These are phyloP conservation scores for Pseudachorutes palmiensis DNA, from an alignment of 1,140 invertebrate species.

Conservation along the genomic window DNA sequence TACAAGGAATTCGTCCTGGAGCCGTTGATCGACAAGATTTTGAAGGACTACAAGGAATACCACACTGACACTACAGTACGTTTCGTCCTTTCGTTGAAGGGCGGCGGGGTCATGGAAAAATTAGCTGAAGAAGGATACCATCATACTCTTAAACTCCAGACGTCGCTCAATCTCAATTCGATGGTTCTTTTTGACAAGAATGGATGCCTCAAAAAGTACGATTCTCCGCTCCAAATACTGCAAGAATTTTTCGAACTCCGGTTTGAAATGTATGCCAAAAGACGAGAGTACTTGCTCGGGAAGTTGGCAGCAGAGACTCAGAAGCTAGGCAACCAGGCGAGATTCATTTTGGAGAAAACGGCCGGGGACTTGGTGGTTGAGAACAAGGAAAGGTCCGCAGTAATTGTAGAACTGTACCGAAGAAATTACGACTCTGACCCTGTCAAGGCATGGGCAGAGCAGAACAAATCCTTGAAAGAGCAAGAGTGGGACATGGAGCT, in stretches of 20 bases:
- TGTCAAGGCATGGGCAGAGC: slow-evolving; percentile 76
- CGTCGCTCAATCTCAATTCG: slow-evolving; percentile 64
- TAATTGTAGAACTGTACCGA: slow-evolving; percentile 80
- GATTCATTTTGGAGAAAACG: slow-evolving; percentile 95
- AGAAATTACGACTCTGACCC: slow-evolving; percentile 90
- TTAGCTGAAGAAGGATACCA: slow-evolving; percentile 80
- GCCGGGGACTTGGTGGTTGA: slow-evolving; percentile 82
- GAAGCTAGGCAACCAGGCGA: slow-evolving; percentile 85
- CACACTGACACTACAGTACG: slow-evolving; percentile 89
- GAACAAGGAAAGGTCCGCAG: slow-evolving; percentile 88
- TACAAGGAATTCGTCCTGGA: slow-evolving; percentile 95
- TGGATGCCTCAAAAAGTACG: slow-evolving; percentile 72
- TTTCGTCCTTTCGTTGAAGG: slow-evolving; percentile 73
- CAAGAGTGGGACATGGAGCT: slow-evolving; percentile 42
- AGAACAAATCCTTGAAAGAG: slow-evolving; percentile 41
- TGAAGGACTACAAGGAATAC: slow-evolving; percentile 84
- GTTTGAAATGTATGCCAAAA: slow-evolving; percentile 69
- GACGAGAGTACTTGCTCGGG: slow-evolving; percentile 86
- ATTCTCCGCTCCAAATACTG: slow-evolving; percentile 71
- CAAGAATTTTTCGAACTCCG: slow-evolving; percentile 77
- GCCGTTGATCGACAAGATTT: slow-evolving; percentile 71
- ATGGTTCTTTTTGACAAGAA: slow-evolving; percentile 89
- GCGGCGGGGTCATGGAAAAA: slow-evolving; percentile 68
- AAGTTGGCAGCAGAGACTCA: slow-evolving; percentile 80
- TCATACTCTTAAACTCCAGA: slow-evolving; percentile 89